These are phyloP conservation scores for Microctonus brassicae DNA, from an alignment of 2,888 invertebrate species.

Conservation along the genomic window DNA sequence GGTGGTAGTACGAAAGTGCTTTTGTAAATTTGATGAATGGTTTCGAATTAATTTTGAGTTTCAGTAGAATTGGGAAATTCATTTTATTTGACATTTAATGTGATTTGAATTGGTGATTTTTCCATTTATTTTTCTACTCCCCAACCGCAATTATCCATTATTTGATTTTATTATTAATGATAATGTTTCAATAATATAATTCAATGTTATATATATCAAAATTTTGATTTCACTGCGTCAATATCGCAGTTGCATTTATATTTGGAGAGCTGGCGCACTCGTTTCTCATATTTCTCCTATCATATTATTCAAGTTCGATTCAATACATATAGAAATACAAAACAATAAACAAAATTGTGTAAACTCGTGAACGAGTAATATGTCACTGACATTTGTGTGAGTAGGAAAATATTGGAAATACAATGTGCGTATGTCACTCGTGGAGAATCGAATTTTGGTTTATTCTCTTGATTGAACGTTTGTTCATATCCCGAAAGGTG, in stretches of 20 bases:
- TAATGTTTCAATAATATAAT: not conserved
- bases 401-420: not conserved
- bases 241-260: not conserved
- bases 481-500: not conserved
- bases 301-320: conserved; percentile 1
- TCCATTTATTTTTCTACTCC: not conserved
- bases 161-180: not conserved
- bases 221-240: not conserved
- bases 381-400: not conserved
- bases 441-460: not conserved
- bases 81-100: not conserved
- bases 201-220: no score
- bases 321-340: not conserved
- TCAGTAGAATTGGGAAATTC: not conserved
- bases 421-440: not conserved
- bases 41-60: not conserved
- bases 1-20: not conserved
- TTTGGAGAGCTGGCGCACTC: no score
- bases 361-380: not conserved
- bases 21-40: not conserved
- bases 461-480: conserved; percentile 3
- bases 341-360: not conserved
- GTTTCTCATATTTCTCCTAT: not conserved
- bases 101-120: not conserved
- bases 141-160: not conserved